These are phyloP conservation scores for Latrodectus hesperus DNA, from an alignment of 2,888 invertebrate genomes.

Conservation along the genomic window DNA sequence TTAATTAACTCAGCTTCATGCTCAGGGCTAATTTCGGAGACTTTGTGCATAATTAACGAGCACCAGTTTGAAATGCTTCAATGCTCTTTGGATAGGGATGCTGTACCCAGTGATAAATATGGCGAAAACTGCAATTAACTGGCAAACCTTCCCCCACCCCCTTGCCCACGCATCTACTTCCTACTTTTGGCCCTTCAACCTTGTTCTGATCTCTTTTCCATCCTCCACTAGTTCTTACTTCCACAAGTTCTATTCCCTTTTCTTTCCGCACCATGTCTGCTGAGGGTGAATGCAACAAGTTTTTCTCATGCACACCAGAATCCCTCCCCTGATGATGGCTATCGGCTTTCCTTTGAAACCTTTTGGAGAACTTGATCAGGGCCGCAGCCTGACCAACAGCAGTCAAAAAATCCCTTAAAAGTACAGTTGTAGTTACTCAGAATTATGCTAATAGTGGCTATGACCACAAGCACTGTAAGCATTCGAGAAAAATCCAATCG, in stretches of 20 bases:
- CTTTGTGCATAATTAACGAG: slow-evolving; percentile 70
- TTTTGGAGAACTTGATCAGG: too few species aligned
- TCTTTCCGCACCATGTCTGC: too few species aligned
- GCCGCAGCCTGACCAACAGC: too few species aligned
- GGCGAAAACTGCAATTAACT: slow-evolving; percentile 69
- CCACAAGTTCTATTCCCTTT: neutral
- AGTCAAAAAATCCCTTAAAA: too few species aligned
- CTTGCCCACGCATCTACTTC: neutral
- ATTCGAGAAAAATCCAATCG: too few species aligned
- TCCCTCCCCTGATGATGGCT: too few species aligned
- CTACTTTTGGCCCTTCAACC: slow-evolving; percentile 35
- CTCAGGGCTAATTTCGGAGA: slow-evolving; percentile 69
- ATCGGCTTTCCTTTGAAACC: too few species aligned
- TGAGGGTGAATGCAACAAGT: too few species aligned
- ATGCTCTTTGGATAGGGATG: slow-evolving; percentile 63
- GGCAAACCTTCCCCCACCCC: slow-evolving; percentile 25
- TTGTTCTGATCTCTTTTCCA: neutral
- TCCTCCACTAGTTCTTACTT: neutral
- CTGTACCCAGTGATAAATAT: slow-evolving; percentile 66
- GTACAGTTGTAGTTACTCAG: too few species aligned
- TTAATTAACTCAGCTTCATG: slow-evolving; percentile 70
- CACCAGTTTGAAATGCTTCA: slow-evolving; percentile 61
- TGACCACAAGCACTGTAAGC: too few species aligned
- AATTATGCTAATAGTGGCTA: too few species aligned
- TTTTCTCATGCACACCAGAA: too few species aligned